Base-by-base conservation (phyloP, 1,140 invertebrate genomes). In the Plectrocnemia conspersa region DNA sequence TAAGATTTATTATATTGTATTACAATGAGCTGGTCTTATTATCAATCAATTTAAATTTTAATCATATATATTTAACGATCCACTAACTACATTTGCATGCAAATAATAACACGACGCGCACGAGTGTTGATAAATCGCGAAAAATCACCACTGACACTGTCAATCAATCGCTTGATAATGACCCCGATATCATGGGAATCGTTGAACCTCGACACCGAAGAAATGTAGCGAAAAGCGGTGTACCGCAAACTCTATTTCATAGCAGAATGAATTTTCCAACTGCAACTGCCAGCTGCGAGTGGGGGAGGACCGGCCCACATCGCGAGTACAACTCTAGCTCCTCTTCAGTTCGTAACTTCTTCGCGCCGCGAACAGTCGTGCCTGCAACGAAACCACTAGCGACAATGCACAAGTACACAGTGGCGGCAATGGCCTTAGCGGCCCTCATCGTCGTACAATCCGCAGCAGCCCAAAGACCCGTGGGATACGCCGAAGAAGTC, bases 301-400 rank as follows among this genome's bases (percentile, higher is more conserved):
- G 22, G 45, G 32, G 15, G 42, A 11, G 13, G 24, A 2, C 2
- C 36, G 55, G 60, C 47, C 52, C 46, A 60, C 32, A 35, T 42
- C 63, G 56, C 40, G 44, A 58, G 64, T 65, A 66, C 23, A 64
- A 44, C 59, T 70, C 66, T 65, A 69, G 70, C 72, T 65, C 65
- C 53, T 54, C 47, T 46, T 56, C 59, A 57, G 56, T 57, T 69
- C 64, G 64, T 57, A 63, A 61, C 69, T 66, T 68, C 64, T 65
- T 61, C 68, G 69, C 70, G 68, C 65, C 64, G 66, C 68, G 57
- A 49, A 58, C 50, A 64, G 64, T 64, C 65, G 65, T 63, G 53
- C 69, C 71, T 68, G 66, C 64, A 59, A 16, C 52, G 38, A 24
- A 38, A 40, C 13, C 18, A 36, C 45, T 71, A 69, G 70, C 69